A percentile compares a stretch with the other conserved stretches of the same genome.
These are phyloP conservation scores for Chaetogeoica ovagalla DNA, from an alignment of 2,888 invertebrate species.

Conservation along the genomic window DNA sequence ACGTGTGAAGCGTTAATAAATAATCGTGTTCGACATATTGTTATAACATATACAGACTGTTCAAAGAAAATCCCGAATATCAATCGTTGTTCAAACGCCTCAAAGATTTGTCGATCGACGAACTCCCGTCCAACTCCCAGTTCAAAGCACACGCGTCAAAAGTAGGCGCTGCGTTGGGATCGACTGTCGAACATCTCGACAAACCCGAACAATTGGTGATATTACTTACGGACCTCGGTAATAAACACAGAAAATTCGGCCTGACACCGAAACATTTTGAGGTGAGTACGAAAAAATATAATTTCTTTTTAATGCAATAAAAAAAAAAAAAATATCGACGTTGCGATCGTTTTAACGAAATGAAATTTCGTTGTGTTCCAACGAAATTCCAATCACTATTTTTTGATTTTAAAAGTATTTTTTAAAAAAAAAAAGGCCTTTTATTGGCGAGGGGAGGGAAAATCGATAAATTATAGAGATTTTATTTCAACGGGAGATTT, in stretches of 20 bases:
- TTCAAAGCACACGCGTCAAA: slow-evolving; percentile 31
- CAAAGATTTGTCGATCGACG: slow-evolving; percentile 9
- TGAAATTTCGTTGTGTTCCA: not conserved
- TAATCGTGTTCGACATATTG: not conserved
- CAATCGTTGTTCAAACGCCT: slow-evolving; percentile 33
- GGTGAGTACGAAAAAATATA: no score
- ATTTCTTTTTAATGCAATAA: no score
- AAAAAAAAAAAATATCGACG: no score
- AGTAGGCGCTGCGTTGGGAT: slow-evolving; percentile 22
- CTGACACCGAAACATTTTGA: slow-evolving; percentile 27
- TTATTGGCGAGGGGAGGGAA: no score
- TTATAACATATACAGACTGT: slow-evolving; percentile 23
- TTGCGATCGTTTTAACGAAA: not conserved
- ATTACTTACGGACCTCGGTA: slow-evolving; percentile 25
- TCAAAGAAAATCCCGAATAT: slow-evolving; percentile 41
- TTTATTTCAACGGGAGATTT: no score
- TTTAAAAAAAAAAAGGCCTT: no score
- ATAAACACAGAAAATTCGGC: slow-evolving; percentile 38
- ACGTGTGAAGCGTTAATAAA: not conserved
- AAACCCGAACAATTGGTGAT: slow-evolving; percentile 29
- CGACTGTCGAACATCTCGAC: slow-evolving; percentile 26
- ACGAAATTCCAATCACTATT: no score
- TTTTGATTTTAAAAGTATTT: no score
- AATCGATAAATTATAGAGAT: no score
- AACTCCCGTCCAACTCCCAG: slow-evolving; percentile 24